Conservation (phyloP, 2,797 vertebrate species). For the Dromococcyx pavoninus region DNA sequence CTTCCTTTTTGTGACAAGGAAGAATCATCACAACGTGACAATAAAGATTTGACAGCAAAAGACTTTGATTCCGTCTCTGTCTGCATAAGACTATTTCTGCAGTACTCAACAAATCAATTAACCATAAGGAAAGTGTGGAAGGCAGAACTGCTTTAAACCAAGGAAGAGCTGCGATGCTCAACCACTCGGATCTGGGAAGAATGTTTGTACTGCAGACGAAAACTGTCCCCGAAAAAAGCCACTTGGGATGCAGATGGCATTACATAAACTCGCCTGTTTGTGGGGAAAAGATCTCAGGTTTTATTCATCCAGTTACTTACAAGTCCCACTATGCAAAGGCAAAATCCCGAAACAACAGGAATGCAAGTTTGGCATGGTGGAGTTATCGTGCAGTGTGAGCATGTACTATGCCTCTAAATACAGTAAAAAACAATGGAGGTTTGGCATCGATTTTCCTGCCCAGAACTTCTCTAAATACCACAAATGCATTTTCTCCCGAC, state of each 20-base stretch:
- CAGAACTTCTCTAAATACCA: constrained; percentile 32
- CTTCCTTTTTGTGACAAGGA: neutral
- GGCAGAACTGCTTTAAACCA: neutral
- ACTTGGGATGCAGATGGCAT: neutral
- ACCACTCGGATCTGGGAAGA: neutral
- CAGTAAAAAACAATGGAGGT: neutral
- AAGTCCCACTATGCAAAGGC: neutral
- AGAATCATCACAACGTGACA: neutral
- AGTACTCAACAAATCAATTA: neutral
- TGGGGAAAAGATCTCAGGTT: neutral
- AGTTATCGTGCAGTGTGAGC: neutral
- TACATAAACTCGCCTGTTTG: neutral
- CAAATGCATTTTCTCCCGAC: constrained; percentile 29
- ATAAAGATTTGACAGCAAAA: neutral
- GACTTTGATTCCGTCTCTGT: neutral
- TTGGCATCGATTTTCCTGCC: constrained; percentile 29
- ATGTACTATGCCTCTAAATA: neutral
- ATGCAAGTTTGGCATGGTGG: neutral
- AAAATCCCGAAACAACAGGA: neutral
- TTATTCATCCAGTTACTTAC: neutral
- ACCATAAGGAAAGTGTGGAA: neutral
- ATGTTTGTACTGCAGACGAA: neutral
- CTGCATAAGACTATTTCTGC: neutral
- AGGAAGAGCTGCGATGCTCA: neutral
- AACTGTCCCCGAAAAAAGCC: neutral